Base-by-base conservation (phyloP, 2,797 vertebrate genomes). In the Petrocephalus schoutedeni region DNA sequence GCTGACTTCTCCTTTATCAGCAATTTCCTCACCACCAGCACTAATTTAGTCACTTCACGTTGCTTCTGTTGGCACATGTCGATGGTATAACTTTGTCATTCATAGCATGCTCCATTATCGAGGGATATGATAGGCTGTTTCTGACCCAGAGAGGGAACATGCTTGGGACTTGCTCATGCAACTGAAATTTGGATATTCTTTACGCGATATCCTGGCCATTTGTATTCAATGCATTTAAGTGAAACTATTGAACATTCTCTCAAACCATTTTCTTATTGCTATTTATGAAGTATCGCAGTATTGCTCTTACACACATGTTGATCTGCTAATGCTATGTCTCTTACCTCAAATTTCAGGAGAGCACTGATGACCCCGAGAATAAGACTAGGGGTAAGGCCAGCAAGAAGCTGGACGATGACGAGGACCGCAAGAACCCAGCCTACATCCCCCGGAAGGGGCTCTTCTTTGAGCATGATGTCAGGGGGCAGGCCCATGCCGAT, bases 391-490 rank as follows among this genome's bases (percentile, higher is more conserved):
- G 93, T 9, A 97, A 97, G 89, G 94, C 94, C 0, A 96, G 97
- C 9, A 97, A 97, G 92, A 97, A 98, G 93, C 92, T 99, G 88
- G 98, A 99, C 0, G 98, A 99, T 0, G 98, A 99, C 0, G 98
- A 99, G 92, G 98, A 99, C 91, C 88, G 98, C 5, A 98, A 99
- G 93, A 99, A 99, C 92, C 98, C 98, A 0, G 98, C 98, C 0
- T 99, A 99, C 93, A 99, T 99, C 91, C 98, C 98, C 0, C 96
- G 98, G 86, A 99, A 98, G 92, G 98, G 98, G 32, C 96, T 99
- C 87, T 99, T 99, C 95, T 99, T 99, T 7, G 98, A 99, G 91
- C 98, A 99, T 0, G 98, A 99, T 28, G 97, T 99, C 56, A 93
- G 98, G 84, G 98, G 98, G 3, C 97, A 98, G 88, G 92, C 97